A percentile compares a stretch with the other conserved stretches of the same genome.
phyloP scores from a whole-genome alignment of 2,888 invertebrate genomes.

The Thera obeliscata region DNA sequence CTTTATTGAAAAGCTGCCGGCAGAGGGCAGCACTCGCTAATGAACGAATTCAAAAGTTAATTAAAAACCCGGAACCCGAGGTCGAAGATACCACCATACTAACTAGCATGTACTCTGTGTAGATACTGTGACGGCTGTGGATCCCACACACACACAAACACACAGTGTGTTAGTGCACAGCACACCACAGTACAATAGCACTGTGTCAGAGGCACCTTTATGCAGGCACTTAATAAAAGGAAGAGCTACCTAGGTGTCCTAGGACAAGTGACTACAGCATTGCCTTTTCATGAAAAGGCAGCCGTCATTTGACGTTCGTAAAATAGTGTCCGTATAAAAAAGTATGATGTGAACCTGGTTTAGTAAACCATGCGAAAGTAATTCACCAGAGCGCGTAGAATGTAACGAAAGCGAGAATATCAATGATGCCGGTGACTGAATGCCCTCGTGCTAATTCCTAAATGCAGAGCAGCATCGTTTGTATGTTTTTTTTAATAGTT shows the following conservation, averaged over 20 bases:
- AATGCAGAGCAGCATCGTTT: too few relatives aligned
- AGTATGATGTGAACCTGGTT: too few relatives aligned
- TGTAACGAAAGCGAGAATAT: too few relatives aligned
- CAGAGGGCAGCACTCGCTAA: conserved; percentile 27
- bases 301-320: not conserved
- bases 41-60: conserved; percentile 41
- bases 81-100: conserved; percentile 7
- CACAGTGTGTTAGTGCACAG: not conserved
- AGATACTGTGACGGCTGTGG: conserved; percentile 1
- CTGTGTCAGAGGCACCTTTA: not conserved
- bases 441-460: too few relatives aligned
- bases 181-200: not conserved
- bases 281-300: not conserved
- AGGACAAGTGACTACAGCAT: not conserved
- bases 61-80: conserved; percentile 12
- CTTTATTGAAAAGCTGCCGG: conserved; percentile 23
- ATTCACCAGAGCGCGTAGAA: too few relatives aligned
- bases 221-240: not conserved
- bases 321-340: not conserved
- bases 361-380: too few relatives aligned
- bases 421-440: too few relatives aligned
- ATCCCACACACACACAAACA: too few relatives aligned
- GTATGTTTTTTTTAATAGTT: too few relatives aligned
- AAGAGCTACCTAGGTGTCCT: not conserved
- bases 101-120: conserved; percentile 3